Base-by-base conservation (phyloP, 1,140 invertebrate genomes). In the Drosophila chauvacae region DNA sequence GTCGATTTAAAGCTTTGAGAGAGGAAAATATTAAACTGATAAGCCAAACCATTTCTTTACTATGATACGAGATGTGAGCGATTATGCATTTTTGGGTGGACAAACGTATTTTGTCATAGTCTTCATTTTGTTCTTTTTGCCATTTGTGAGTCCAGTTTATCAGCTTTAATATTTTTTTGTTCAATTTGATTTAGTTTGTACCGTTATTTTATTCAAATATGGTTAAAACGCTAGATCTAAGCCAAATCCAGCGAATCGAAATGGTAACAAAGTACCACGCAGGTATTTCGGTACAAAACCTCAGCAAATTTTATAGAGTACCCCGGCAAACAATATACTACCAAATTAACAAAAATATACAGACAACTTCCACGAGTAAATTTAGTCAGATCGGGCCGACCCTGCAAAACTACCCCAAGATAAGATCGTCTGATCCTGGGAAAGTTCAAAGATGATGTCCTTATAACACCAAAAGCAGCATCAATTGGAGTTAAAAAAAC, bases 291-390 rank as follows among this genome's bases (percentile, higher is more conserved):
- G 26, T 47, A 4, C 58, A 60, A 20, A 65, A 7, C 30, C 20
- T 56, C 3, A 56, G 41, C 14, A 56, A 20, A 45, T 28, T 56
- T 37, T 56, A 45, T 26, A n/a, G 47, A 56, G 39, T 56, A 28
- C 26, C 37, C 14, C 30, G 39, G 26, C 13, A 65, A 65, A 44
- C 62, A 4, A 45, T 37, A 16, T 65, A 56, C n/a, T 30, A 30
- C 18, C 39, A 65, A 55, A 65, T 56, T n/a, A 65, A 65, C 14
- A 56, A 56, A 20, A 37, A 44, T 37, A 56, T 56, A 65, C 26
- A 14, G 14, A 13, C 2, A 33, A 39, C 16, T 42, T 42, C 41
- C n/a, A n/a, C n/a, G n/a, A n/a, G n/a, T n/a, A n/a, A n/a, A n/a
- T n/a, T n/a, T n/a, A n/a, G n/a, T n/a, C n/a, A n/a, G n/a, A n/a